Evolutionary conservation across 2,113 vertebrate genomes (phyloP).

Genomic region (Vimba vimba): DNA sequence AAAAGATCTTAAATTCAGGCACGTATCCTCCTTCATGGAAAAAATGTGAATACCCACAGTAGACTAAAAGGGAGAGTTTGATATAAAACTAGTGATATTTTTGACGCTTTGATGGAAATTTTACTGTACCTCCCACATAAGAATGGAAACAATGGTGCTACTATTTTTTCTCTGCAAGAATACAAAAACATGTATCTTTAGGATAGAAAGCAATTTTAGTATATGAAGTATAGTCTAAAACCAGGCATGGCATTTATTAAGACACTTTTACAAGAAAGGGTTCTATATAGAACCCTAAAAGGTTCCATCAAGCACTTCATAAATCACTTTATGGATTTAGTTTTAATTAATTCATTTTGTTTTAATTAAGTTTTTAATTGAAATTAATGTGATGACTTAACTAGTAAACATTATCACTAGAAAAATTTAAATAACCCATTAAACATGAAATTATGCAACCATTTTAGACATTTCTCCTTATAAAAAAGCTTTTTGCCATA

Average conservation of each 20-base stretch:
- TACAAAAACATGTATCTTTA: background rate
- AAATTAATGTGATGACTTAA: too few species aligned
- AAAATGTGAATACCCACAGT: background rate
- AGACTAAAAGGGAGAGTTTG: background rate
- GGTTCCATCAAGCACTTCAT: too few species aligned
- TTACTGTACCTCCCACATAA: slow-evolving; percentile 1
- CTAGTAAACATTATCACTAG: too few species aligned
- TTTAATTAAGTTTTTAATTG: too few species aligned
- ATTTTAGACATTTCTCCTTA: too few species aligned
- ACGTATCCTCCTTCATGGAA: background rate
- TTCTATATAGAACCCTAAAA: too few species aligned
- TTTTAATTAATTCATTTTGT: too few species aligned
- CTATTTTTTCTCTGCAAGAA: background rate
- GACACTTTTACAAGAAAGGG: background rate
- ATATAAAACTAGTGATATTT: background rate
- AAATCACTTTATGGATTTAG: too few species aligned
- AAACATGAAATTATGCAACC: too few species aligned
- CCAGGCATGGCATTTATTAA: background rate
- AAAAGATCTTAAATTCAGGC: background rate
- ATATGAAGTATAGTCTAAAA: background rate
- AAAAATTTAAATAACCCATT: too few species aligned
- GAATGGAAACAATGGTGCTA: background rate
- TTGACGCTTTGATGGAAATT: background rate
- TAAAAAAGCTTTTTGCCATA: too few species aligned
- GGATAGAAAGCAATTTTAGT: background rate